Percentiles rank a stretch among this genome's conserved stretches.
These are phyloP conservation scores for Matsumurasca onukii DNA, from an alignment of 1,140 invertebrate species.

Conservation along the genomic window DNA sequence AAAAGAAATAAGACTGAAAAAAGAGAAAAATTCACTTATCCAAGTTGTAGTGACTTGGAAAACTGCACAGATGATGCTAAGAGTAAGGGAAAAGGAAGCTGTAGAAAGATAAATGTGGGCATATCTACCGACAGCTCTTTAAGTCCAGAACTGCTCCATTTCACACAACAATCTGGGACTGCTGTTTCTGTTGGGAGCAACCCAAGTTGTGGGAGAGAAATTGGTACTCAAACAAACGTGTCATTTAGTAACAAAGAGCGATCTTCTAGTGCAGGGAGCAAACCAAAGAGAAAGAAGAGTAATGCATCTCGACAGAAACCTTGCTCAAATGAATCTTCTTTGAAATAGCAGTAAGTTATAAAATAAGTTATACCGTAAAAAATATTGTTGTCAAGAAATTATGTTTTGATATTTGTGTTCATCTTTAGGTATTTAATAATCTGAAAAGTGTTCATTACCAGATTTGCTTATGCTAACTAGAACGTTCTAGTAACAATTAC, in stretches of 20 bases:
- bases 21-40: conserved; percentile 16
- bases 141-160: conserved; percentile 13
- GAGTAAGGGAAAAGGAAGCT: conserved; percentile 14
- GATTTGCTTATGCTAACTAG: no score
- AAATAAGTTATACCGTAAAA: no score
- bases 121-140: conserved; percentile 14
- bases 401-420: no score
- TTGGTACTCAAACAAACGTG: conserved; percentile 20
- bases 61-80: conserved; percentile 26
- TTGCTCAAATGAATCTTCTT: neutral
- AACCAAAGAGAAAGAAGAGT: conserved; percentile 17
- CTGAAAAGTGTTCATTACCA: no score
- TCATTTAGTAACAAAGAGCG: conserved; percentile 20
- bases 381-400: no score
- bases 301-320: conserved; percentile 13
- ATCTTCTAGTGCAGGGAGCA: neutral
- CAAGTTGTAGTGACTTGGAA: conserved; percentile 25
- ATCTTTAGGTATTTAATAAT: no score
- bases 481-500: no score
- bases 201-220: conserved; percentile 10
- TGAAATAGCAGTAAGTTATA: no score
- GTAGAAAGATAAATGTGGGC: conserved; percentile 14
- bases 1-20: neutral
- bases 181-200: conserved; percentile 13
- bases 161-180: conserved; percentile 10